phyloP scores from a whole-genome alignment of 2,797 vertebrate genomes.

The Sebastes nivosus region DNA sequence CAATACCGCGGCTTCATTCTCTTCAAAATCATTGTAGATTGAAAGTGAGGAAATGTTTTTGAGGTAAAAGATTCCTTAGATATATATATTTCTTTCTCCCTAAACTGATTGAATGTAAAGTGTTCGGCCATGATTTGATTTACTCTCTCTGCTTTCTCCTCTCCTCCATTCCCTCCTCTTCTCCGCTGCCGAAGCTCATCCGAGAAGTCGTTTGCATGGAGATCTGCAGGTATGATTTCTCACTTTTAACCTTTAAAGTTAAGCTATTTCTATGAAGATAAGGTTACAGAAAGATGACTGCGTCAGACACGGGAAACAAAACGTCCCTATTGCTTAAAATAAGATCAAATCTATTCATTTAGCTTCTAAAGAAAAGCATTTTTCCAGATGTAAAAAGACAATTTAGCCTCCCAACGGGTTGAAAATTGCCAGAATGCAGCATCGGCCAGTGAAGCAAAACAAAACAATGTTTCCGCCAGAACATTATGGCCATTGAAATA shows the following conservation, averaged over 20 bases:
- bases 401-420: conserved; percentile 15
- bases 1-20: neutral
- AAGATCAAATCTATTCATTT: neutral
- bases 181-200: conserved; percentile 87
- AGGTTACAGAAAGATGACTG: neutral
- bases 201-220: conserved; percentile 98
- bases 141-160: conserved; percentile 21
- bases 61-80: neutral
- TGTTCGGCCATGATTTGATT: conserved; percentile 38
- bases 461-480: conserved; percentile 32
- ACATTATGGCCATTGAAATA: conserved; percentile 28
- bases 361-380: neutral
- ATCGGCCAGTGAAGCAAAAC: conserved; percentile 30
- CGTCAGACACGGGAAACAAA: neutral
- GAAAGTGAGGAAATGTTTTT: neutral
- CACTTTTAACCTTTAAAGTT: neutral
- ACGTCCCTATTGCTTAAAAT: neutral
- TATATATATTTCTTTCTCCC: neutral
- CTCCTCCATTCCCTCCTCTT: conserved; percentile 24
- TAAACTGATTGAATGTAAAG: conserved; percentile 21
- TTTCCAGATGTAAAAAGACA: conserved; percentile 11
- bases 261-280: neutral
- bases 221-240: conserved; percentile 89
- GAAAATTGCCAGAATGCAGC: conserved; percentile 32
- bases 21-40: neutral